Percentiles rank a stretch among this genome's conserved stretches.
These are phyloP conservation scores for Caradrina clavipalpis DNA, from an alignment of 2,888 invertebrate genomes.

Conservation along the genomic window DNA sequence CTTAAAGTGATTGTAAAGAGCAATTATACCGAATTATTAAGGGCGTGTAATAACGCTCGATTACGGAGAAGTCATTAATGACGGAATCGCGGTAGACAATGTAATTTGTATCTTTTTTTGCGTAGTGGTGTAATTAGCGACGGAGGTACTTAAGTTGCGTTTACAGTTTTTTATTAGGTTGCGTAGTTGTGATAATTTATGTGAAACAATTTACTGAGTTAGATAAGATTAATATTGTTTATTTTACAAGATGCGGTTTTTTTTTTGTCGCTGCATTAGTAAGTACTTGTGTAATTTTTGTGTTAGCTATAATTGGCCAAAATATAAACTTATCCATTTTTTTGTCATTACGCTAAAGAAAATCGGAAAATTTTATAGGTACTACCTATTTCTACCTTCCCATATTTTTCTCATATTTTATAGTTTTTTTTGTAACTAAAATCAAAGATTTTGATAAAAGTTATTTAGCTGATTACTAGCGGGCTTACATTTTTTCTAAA, in stretches of 20 bases:
- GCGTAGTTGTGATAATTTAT: neutral
- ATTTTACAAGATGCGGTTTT: neutral
- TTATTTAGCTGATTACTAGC: neutral
- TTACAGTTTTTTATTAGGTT: constrained; percentile 14
- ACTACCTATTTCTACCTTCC: no score
- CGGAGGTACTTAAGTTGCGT: neutral
- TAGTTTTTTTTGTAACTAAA: no score
- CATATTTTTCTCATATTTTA: neutral
- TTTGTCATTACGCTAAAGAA: neutral
- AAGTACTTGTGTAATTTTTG: neutral
- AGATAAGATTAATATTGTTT: no score
- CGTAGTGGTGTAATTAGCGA: constrained; percentile 29
- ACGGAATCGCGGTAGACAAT: constrained; percentile 42
- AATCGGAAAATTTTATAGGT: neutral
- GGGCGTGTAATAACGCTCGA: constrained; percentile 21
- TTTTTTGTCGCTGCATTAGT: neutral
- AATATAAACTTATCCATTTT: neutral
- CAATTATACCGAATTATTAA: constrained; percentile 10
- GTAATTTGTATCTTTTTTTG: constrained; percentile 48
- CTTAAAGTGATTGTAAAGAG: constrained; percentile 20
- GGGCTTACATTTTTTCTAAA: constrained; percentile 1
- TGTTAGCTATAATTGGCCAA: neutral
- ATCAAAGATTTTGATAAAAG: neutral
- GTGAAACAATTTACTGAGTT: neutral
- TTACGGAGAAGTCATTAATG: constrained; percentile 40